Evolutionary conservation across 2,797 vertebrate species (phyloP), one percentile per base, ranked within the genome.

Genomic region (Argentina silus): DNA sequence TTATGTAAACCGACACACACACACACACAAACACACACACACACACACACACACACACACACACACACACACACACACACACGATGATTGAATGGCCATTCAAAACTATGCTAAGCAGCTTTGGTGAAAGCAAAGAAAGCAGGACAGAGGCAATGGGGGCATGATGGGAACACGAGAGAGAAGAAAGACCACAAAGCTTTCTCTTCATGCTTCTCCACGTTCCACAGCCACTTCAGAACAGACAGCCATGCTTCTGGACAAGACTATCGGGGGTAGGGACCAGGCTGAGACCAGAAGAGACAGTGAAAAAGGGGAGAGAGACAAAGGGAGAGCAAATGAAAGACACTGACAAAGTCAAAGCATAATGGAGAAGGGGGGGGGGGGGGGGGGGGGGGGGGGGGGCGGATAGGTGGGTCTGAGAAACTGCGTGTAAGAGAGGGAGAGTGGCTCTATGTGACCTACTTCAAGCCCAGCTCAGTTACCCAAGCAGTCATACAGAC

Each of bases 261-360:
- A 5, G 53, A 27, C 59, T 15, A 12, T n/a, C n/a, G n/a, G n/a
- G n/a, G 27, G 42, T 6, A 44, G 48, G 65, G 17, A 21, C 66
- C 23, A n/a, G 14, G 7, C 65, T 42, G 14, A 1, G 9, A 67
- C n/a, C 8, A 6, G 17, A 15, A 47, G 7, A 44, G 57, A 43
- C 14, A n/a, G 36, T 17, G 60, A 42, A 43, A 91, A 53, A 12
- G 43, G 5, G 15, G 48, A 47, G 53, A 27, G 4, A 50, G 44
- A 23, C 42, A 59, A 65, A 74, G 51, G 48, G 72, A 78, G 64
- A 44, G 66, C 67, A 15, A 48, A 64, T 55, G 60, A 63, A 19
- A 56, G 45, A 60, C 71, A 63, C 42, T 57, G 45, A 64, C 51
- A 64, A 70, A 72, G 71, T 42, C 27, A 27, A 48, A 74, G 44